A percentile compares a stretch with the other conserved stretches of the same genome.
phyloP scores from a whole-genome alignment of 2,113 vertebrate genomes.

The Trogon melanurus region DNA sequence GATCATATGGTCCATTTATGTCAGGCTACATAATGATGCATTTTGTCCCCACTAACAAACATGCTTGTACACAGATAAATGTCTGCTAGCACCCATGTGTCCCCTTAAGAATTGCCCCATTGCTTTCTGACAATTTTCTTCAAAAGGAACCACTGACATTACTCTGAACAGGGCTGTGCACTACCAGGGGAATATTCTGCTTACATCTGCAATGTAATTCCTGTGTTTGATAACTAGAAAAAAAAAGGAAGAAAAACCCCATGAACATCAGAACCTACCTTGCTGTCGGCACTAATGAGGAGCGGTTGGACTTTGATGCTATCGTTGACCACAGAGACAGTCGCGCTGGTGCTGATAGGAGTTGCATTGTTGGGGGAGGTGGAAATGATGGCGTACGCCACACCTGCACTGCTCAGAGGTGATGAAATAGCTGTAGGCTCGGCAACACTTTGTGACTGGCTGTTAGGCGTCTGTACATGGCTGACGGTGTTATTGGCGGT shows the following conservation, averaged over 20 bases:
- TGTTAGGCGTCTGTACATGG: constrained; percentile 76
- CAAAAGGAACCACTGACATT: not conserved
- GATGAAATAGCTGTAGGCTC: constrained; percentile 67
- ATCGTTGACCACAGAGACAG: constrained; percentile 83
- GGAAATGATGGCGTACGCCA: constrained; percentile 96
- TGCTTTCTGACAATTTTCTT: not conserved
- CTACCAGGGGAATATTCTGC: not conserved
- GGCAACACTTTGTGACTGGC: constrained; percentile 65
- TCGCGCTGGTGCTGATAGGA: constrained; percentile 64
- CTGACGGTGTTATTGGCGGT: constrained; percentile 94
- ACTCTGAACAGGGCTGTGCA: not conserved
- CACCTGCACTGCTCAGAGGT: constrained; percentile 81
- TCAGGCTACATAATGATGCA: not conserved
- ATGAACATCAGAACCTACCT: constrained; percentile 71
- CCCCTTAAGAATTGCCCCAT: not conserved
- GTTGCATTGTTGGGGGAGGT: constrained; percentile 80
- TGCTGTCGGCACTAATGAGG: constrained; percentile 86
- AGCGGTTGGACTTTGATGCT: constrained; percentile 88
- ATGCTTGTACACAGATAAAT: not conserved
- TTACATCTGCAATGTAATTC: not conserved
- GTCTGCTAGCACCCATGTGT: not conserved
- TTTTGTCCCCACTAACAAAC: not conserved
- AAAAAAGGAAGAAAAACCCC: no score
- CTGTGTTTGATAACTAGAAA: not conserved
- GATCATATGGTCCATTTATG: not conserved